Conservation (phyloP, 2,113 vertebrate genomes). For the Edolisoma coerulescens region DNA sequence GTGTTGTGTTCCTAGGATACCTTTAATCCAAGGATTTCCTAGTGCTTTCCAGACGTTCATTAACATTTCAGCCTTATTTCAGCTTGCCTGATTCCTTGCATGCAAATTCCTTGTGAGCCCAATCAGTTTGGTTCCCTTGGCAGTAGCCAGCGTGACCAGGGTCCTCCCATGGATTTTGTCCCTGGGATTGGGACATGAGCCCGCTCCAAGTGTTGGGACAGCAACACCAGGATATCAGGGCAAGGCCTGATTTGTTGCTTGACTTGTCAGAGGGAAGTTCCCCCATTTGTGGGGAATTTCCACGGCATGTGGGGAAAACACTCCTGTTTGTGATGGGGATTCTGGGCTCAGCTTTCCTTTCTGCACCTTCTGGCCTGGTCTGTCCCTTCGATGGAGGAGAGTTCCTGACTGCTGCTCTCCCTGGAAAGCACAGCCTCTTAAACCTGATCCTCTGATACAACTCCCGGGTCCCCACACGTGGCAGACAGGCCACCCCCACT, state of each 20-base stretch:
- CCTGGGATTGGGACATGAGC: not conserved
- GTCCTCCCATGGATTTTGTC: not conserved
- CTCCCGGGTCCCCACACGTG: not conserved
- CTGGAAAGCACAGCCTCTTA: not conserved
- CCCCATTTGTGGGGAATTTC: not conserved
- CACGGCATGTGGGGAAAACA: rapidly evolving
- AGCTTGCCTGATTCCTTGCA: not conserved
- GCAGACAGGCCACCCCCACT: not conserved
- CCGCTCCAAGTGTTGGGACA: not conserved
- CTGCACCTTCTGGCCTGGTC: too few species aligned
- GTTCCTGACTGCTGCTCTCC: not conserved
- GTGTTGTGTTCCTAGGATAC: not conserved
- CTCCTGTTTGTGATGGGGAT: not conserved
- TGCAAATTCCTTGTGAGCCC: not conserved
- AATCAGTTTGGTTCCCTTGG: not conserved
- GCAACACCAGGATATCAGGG: rapidly evolving
- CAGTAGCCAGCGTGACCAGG: not conserved
- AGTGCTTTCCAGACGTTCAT: not conserved
- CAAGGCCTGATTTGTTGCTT: not conserved
- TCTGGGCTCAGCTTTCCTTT: not conserved
- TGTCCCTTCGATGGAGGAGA: not conserved
- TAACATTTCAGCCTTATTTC: not conserved
- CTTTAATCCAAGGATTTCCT: not conserved
- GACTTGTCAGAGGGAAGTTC: not conserved
- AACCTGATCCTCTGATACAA: not conserved